Evolutionary conservation across 2,888 invertebrate genomes (phyloP).

Genomic region (Nipponacmea schrenckii): DNA sequence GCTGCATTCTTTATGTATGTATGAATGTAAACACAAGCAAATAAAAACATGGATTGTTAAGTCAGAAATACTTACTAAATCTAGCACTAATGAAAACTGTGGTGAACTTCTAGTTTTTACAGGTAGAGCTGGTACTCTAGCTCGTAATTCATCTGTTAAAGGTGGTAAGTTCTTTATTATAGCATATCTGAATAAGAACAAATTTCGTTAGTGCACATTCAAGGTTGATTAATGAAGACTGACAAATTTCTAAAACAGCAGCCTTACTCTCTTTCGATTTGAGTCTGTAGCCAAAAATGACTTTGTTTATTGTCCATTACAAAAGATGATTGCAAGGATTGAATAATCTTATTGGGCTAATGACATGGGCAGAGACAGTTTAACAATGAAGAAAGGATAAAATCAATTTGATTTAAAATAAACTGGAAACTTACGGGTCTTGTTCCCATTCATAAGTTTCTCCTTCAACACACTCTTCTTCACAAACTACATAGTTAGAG

Average conservation of each 20-base stretch:
- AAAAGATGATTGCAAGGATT: too few species aligned
- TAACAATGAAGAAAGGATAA: too few species aligned
- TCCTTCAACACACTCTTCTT: slow-evolving; percentile 54
- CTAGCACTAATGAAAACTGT: slow-evolving; percentile 80
- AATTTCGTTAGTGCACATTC: neutral
- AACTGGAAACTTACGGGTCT: slow-evolving; percentile 74
- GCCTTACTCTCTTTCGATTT: neutral
- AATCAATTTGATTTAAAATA: too few species aligned
- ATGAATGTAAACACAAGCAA: too few species aligned
- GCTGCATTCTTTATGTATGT: too few species aligned
- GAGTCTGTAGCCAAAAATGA: too few species aligned
- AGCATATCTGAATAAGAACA: slow-evolving; percentile 45
- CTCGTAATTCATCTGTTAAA: slow-evolving; percentile 80
- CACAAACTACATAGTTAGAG: slow-evolving; percentile 30
- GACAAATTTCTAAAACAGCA: neutral
- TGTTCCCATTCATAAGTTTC: slow-evolving; percentile 76
- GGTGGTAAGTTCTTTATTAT: slow-evolving; percentile 93
- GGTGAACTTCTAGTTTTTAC: slow-evolving; percentile 92
- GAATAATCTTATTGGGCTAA: too few species aligned
- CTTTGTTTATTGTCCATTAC: too few species aligned
- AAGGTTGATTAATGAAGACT: neutral
- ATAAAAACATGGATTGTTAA: too few species aligned
- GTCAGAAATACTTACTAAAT: slow-evolving; percentile 76
- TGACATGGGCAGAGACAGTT: too few species aligned
- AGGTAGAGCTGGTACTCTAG: slow-evolving; percentile 78